phyloP scores from a whole-genome alignment of 2,797 vertebrate genomes.

The Gobio occitaniae region DNA sequence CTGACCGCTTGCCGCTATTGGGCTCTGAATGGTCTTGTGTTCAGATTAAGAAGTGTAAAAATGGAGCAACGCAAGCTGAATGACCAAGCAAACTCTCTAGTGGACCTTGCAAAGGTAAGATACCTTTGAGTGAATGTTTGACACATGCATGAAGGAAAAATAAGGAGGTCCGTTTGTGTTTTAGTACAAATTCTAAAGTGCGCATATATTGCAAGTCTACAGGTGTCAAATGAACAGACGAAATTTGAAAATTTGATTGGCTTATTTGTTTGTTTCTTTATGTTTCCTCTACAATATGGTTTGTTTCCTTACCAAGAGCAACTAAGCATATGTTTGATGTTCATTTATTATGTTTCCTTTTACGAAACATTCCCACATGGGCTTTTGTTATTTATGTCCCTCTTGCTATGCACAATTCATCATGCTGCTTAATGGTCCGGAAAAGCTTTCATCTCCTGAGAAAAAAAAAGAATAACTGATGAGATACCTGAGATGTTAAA shows the following conservation, averaged over 20 bases:
- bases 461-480: conserved; percentile 34
- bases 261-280: not conserved
- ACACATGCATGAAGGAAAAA: conserved; percentile 43
- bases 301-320: not conserved
- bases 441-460: conserved; percentile 41
- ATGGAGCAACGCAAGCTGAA: conserved; percentile 99
- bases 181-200: not conserved
- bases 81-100: conserved; percentile 99
- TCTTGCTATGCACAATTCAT: conserved; percentile 29
- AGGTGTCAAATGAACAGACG: conserved; percentile 88
- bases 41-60: conserved; percentile 99
- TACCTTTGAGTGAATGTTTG: conserved; percentile 38
- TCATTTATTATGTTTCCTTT: conserved; percentile 1
- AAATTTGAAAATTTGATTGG: conserved; percentile 52
- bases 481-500: conserved; percentile 12
- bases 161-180: conserved; percentile 17
- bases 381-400: conserved; percentile 28
- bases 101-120: conserved; percentile 99
- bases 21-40: conserved; percentile 87
- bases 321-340: conserved; percentile 1
- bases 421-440: conserved; percentile 26
- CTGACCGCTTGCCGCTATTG: conserved; percentile 75
- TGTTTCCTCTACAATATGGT: conserved; percentile 5
- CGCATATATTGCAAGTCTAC: conserved; percentile 78
- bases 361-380: conserved; percentile 6